Evolutionary conservation across 2,888 invertebrate species (phyloP).

Genomic region (Aspidiotus rigidus): DNA sequence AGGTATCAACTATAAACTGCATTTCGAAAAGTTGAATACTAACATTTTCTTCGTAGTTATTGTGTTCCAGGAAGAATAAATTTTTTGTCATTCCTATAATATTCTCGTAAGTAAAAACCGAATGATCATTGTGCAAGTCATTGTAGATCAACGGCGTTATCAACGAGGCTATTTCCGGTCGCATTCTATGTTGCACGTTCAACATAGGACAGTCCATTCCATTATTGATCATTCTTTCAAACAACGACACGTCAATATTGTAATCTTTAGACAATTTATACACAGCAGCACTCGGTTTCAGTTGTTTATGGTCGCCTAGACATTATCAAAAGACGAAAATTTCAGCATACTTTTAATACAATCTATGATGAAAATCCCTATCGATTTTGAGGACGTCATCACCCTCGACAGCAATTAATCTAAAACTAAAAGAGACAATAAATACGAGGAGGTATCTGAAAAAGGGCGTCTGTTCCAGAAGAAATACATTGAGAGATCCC

Average conservation of each 20-base stretch:
- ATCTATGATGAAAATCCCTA: no score
- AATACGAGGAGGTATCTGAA: no score
- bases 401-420: no score
- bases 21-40: slow-evolving; percentile 31
- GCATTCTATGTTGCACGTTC: slow-evolving; percentile 48
- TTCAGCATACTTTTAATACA: no score
- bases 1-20: no score
- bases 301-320: slow-evolving; percentile 69
- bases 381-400: no score
- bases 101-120: slow-evolving; percentile 50
- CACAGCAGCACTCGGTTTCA: slow-evolving; percentile 51
- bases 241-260: slow-evolving; percentile 47
- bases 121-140: slow-evolving; percentile 51
- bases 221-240: slow-evolving; percentile 49
- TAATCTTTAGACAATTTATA: slow-evolving; percentile 45
- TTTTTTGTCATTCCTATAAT: slow-evolving; percentile 54
- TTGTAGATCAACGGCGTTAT: slow-evolving; percentile 59
- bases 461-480: no score
- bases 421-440: no score
- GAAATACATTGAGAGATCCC: no score
- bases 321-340: background rate
- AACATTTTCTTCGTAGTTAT: slow-evolving; percentile 50
- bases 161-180: slow-evolving; percentile 44
- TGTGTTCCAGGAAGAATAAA: slow-evolving; percentile 61
- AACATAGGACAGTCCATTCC: slow-evolving; percentile 44